Percentiles rank a stretch among this genome's conserved stretches.
Conservation (phyloP, 2,888 invertebrate genomes). For the Sicus ferrugineus region DNA sequence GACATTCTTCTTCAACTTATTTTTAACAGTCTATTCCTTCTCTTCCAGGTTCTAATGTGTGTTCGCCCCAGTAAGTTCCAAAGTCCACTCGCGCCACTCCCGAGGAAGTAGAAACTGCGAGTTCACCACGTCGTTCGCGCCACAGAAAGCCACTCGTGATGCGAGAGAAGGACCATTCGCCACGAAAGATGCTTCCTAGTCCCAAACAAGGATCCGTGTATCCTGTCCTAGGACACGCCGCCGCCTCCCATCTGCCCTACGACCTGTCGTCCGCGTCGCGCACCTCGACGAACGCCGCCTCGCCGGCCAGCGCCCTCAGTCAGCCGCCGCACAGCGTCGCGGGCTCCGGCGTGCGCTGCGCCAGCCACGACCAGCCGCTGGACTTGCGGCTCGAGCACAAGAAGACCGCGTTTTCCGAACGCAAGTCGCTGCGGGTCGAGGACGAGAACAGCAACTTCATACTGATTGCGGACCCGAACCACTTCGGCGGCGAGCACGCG, state of each 20-base stretch:
- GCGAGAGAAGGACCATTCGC: slow-evolving; percentile 92
- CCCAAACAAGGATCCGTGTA: slow-evolving; percentile 80
- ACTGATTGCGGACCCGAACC: slow-evolving; percentile 46
- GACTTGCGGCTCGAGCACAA: slow-evolving; percentile 89
- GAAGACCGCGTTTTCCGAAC: slow-evolving; percentile 63
- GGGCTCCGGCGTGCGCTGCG: slow-evolving; percentile 58
- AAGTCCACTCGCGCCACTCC: background rate
- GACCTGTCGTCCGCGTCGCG: slow-evolving; percentile 68
- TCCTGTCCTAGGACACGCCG: slow-evolving; percentile 71
- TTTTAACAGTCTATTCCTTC: background rate
- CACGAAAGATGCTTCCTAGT: slow-evolving; percentile 83
- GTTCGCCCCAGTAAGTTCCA: background rate
- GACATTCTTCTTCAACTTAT: background rate
- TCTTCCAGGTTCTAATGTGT: slow-evolving; percentile 13
- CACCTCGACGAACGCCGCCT: slow-evolving; percentile 50
- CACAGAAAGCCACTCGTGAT: slow-evolving; percentile 67
- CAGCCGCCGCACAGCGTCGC: slow-evolving; percentile 46
- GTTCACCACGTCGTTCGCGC: slow-evolving; percentile 33
- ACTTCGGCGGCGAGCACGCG: slow-evolving; percentile 40
- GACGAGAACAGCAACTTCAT: slow-evolving; percentile 90
- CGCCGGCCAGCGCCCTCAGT: slow-evolving; percentile 39
- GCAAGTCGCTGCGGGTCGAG: slow-evolving; percentile 66
- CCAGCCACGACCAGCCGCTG: slow-evolving; percentile 76
- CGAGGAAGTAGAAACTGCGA: slow-evolving; percentile 9
- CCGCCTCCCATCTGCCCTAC: slow-evolving; percentile 71